phyloP scores from a whole-genome alignment of 1,140 invertebrate species.

The Trichonephila inaurata region DNA sequence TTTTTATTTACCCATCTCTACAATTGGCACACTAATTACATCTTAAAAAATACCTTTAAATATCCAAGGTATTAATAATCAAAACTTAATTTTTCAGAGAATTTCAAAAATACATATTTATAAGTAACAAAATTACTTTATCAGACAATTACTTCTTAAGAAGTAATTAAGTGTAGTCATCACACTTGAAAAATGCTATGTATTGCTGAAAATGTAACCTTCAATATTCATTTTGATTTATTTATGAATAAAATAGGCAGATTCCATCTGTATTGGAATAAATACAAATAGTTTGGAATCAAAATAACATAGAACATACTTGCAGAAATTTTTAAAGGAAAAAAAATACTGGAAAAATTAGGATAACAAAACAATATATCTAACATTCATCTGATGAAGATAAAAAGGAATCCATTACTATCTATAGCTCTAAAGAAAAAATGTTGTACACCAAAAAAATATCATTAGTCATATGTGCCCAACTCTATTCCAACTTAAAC shows the following conservation, averaged over 20 bases:
- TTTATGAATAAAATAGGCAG: background rate
- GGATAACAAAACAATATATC: background rate
- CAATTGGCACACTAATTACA: no score
- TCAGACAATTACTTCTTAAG: no score
- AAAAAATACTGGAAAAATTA: background rate
- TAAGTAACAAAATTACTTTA: no score
- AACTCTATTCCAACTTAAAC: background rate
- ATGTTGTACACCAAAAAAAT: background rate
- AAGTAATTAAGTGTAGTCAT: background rate
- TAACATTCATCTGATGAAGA: background rate
- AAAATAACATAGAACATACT: background rate
- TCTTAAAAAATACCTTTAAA: no score
- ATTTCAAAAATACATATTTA: no score
- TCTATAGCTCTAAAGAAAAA: background rate
- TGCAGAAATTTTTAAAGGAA: background rate
- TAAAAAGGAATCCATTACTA: background rate
- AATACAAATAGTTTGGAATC: background rate
- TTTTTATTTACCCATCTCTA: no score
- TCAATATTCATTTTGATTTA: background rate
- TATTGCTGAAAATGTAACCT: background rate
- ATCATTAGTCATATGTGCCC: background rate
- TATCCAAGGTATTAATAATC: no score
- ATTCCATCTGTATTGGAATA: no score
- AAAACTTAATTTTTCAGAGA: no score
- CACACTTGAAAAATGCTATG: background rate